Conservation (phyloP, 2,113 vertebrate species). For the Macrotis lagotis region DNA sequence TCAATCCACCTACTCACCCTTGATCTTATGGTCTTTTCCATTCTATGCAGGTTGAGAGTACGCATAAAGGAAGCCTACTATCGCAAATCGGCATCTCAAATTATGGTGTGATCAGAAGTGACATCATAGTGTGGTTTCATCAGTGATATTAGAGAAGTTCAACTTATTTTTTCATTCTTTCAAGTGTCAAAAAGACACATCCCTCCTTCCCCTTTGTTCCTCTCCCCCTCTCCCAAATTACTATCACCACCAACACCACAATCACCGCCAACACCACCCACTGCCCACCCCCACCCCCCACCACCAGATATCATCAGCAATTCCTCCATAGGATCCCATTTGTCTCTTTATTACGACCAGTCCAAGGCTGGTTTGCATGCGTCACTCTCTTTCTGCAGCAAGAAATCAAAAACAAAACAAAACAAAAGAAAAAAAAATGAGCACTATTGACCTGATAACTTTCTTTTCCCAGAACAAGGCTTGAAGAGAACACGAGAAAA, state of each 20-base stretch:
- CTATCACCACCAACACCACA: too few species aligned
- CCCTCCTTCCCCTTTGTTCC: slow-evolving; percentile 12
- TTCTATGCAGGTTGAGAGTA: slow-evolving; percentile 81
- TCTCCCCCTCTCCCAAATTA: slow-evolving; percentile 10
- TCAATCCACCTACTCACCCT: slow-evolving; percentile 89
- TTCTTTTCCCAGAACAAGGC: slow-evolving; percentile 84
- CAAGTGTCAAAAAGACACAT: slow-evolving; percentile 51
- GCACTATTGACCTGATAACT: slow-evolving; percentile 82
- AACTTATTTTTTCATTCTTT: slow-evolving; percentile 78
- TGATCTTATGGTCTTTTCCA: slow-evolving; percentile 87
- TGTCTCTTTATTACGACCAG: slow-evolving; percentile 49
- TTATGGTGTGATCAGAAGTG: slow-evolving; percentile 86
- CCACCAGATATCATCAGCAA: slow-evolving; percentile 1
- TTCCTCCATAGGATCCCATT: slow-evolving; percentile 47
- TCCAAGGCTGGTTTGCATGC: slow-evolving; percentile 1
- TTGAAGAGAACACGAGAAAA: slow-evolving; percentile 81
- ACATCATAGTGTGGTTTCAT: slow-evolving; percentile 87
- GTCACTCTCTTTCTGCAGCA: slow-evolving; percentile 63
- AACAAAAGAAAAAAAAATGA: slow-evolving; percentile 62
- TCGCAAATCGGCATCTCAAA: slow-evolving; percentile 84
- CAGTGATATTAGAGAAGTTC: slow-evolving; percentile 82
- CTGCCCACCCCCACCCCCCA: too few species aligned
- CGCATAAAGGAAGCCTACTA: slow-evolving; percentile 87
- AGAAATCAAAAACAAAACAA: slow-evolving; percentile 69
- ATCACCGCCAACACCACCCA: too few species aligned